Percentiles rank a stretch among this genome's conserved stretches.
These are phyloP conservation scores for Caenorhabditis becei DNA, from an alignment of 2,888 invertebrate species.

Conservation along the genomic window DNA sequence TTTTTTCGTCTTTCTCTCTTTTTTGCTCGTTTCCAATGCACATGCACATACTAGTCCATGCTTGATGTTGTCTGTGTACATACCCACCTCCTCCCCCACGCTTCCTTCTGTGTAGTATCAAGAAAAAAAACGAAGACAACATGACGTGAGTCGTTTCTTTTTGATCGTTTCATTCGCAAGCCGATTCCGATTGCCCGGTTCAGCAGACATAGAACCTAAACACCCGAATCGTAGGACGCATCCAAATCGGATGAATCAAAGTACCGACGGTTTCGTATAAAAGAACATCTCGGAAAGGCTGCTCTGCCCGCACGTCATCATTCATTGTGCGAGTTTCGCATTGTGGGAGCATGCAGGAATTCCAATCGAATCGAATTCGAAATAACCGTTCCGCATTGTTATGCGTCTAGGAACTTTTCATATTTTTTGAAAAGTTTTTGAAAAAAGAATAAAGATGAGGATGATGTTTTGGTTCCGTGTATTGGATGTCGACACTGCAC, in stretches of 20 bases:
- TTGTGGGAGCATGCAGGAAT: background rate
- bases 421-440: background rate
- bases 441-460: no score
- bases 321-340: slow-evolving; percentile 9
- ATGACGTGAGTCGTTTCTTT: slow-evolving; percentile 29
- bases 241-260: slow-evolving; percentile 61
- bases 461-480: no score
- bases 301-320: background rate
- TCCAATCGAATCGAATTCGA: background rate
- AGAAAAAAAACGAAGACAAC: slow-evolving; percentile 14
- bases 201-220: slow-evolving; percentile 20
- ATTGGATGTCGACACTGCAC: no score
- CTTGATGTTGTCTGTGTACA: slow-evolving; percentile 17
- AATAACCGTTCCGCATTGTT: background rate
- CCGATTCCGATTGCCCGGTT: slow-evolving; percentile 39
- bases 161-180: slow-evolving; percentile 17
- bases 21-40: slow-evolving; percentile 22
- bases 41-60: slow-evolving; percentile 25
- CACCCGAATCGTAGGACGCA: slow-evolving; percentile 24
- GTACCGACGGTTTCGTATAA: slow-evolving; percentile 39
- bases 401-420: slow-evolving; percentile 7
- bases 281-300: slow-evolving; percentile 8
- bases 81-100: slow-evolving; percentile 17
- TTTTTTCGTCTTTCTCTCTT: slow-evolving; percentile 24
- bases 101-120: background rate